These are phyloP conservation scores for Amniataba percoides DNA, from an alignment of 2,797 vertebrate genomes.

Conservation along the genomic window DNA sequence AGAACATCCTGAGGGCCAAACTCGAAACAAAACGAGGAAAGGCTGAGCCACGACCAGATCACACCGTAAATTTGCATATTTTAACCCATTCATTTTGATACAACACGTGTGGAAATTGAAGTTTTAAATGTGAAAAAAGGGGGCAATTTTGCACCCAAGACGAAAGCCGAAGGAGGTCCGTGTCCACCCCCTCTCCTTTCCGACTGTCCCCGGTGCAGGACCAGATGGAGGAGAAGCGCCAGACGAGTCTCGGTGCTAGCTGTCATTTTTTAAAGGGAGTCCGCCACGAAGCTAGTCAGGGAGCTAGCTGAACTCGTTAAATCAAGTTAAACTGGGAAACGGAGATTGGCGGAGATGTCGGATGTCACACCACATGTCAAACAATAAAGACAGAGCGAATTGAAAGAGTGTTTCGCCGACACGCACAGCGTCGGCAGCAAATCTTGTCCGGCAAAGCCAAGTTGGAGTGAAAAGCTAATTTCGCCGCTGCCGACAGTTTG, in stretches of 20 bases:
- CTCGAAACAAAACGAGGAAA: not conserved
- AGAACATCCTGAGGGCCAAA: not conserved
- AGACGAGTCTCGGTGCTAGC: not conserved
- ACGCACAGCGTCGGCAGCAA: not conserved
- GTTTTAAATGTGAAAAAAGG: conserved; percentile 6
- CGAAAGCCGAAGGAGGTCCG: not conserved
- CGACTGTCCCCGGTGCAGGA: not conserved
- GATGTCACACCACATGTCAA: not conserved
- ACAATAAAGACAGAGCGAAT: not conserved
- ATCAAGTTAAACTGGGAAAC: too few relatives aligned
- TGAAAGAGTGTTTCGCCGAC: not conserved
- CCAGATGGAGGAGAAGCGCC: not conserved
- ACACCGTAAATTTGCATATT: not conserved
- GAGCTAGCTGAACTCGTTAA: conserved; percentile 40
- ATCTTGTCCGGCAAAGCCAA: conserved; percentile 38
- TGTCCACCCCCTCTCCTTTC: not conserved
- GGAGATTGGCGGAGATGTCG: too few relatives aligned
- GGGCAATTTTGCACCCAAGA: not conserved
- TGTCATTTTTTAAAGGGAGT: not conserved
- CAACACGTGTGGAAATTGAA: not conserved
- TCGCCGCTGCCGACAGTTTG: conserved; percentile 51
- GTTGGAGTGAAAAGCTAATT: conserved; percentile 48
- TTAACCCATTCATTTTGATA: not conserved
- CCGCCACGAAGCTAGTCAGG: conserved; percentile 28
- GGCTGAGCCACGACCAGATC: not conserved